Evolutionary conservation across 2,888 invertebrate genomes (phyloP), one percentile per base, ranked within the genome.

Genomic region (Eudasyphora cyanicolor): DNA sequence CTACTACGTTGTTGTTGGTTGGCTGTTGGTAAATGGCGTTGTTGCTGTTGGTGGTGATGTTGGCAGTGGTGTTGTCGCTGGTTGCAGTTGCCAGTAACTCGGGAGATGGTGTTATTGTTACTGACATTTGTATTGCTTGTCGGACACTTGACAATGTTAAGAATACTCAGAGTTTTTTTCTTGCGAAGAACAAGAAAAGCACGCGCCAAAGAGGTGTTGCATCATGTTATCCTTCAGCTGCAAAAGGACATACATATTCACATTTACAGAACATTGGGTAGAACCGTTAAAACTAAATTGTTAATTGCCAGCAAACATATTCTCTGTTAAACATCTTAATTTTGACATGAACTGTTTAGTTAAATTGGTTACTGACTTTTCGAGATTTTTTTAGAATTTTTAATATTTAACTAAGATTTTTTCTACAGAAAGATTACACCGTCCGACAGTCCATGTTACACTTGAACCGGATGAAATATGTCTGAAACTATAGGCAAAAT

Each of bases 61-160:
- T 54, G 17, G 14, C 21, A 38, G n/a, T 29, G 27, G 60, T 60
- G n/a, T 60, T 32, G 62, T 1, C 35, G 32, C 14, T 24, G 17
- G 49, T 7, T n/a, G n/a, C 51, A 17, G n/a, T 35, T 17, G 4
- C 32, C 10, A 67, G 77, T 42, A 75, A 49, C 45, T 70, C 10
- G 29, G 42, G 70, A 21, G 54, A n/a, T 45, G 82, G 69, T 57
- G 64, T 62, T 75, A 57, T 75, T 77, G 73, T 69, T 78, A 74
- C 73, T 82, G 80, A 82, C 76, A 85, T 76, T 80, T 80, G 77
- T 83, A 80, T 82, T 85, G 81, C 82, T 76, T 76, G 71, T 73
- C 85, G 86, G 85, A 85, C 86, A 84, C 86, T 86, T 85, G 81
- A 86, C 86, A 86, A 84, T 80, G 82, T 79, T 77, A 84, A 82